These are phyloP conservation scores for Tragelaphus imberbis DNA, from an alignment of 2,113 vertebrate genomes.

Conservation along the genomic window DNA sequence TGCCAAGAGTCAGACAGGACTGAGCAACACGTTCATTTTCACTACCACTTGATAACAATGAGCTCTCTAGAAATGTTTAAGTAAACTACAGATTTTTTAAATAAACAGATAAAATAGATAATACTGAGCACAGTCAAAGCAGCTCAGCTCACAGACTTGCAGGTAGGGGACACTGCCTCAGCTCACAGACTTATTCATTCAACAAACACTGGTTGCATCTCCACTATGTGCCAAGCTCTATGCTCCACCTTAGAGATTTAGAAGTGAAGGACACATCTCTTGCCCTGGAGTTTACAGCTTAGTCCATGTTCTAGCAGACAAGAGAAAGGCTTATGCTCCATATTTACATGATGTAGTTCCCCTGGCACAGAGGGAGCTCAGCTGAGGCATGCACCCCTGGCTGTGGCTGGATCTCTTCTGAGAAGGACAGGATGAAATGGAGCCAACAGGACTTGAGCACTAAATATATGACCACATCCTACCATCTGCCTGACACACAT, in stretches of 20 bases:
- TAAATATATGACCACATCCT: neutral
- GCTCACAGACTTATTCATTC: neutral
- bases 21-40: neutral
- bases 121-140: neutral
- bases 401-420: neutral
- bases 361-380: neutral
- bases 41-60: neutral
- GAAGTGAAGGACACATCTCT: neutral
- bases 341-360: neutral
- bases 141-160: neutral
- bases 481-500: neutral
- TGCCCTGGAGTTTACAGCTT: neutral
- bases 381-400: neutral
- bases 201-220: neutral
- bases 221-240: neutral
- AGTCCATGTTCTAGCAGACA: neutral
- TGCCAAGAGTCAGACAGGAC: neutral
- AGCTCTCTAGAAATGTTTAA: neutral
- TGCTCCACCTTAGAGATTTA: neutral
- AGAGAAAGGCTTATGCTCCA: neutral
- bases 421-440: neutral
- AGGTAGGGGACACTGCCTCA: neutral
- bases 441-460: neutral
- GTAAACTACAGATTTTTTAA: neutral
- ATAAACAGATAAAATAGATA: neutral